Evolutionary conservation across 2,888 invertebrate genomes (phyloP).

Genomic region (Anticlea derivata): DNA sequence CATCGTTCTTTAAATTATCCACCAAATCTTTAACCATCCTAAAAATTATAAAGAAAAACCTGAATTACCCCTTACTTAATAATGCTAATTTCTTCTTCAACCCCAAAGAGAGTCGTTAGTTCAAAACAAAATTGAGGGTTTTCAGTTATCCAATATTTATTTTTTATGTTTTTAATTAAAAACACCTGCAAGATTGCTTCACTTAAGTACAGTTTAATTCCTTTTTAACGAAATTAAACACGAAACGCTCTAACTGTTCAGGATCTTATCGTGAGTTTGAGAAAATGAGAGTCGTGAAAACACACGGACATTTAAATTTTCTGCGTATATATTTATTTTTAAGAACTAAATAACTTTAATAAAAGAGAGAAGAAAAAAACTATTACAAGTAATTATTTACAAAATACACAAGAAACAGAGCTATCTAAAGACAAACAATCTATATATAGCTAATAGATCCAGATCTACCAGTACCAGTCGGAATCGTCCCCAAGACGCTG

Average conservation of each 20-base stretch:
- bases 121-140: conserved; percentile 12
- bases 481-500: no score
- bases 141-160: conserved; percentile 32
- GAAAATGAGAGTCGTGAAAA: conserved; percentile 44
- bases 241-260: conserved; percentile 49
- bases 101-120: conserved; percentile 12
- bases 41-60: no score
- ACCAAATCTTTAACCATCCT: no score
- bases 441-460: no score
- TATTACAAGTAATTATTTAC: no score
- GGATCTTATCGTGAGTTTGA: conserved; percentile 42
- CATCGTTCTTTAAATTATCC: neutral
- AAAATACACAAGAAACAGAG: no score
- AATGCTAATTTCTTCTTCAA: conserved; percentile 8
- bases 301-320: conserved; percentile 29
- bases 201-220: conserved; percentile 50
- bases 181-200: conserved; percentile 41
- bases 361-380: no score
- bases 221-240: conserved; percentile 58
- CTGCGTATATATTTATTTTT: neutral
- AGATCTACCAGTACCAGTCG: no score
- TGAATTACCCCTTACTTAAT: conserved; percentile 1
- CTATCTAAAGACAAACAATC: no score
- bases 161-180: conserved; percentile 41
- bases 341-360: no score